Base-by-base conservation (phyloP, 2,113 vertebrate species). In the Alectura lathami region DNA sequence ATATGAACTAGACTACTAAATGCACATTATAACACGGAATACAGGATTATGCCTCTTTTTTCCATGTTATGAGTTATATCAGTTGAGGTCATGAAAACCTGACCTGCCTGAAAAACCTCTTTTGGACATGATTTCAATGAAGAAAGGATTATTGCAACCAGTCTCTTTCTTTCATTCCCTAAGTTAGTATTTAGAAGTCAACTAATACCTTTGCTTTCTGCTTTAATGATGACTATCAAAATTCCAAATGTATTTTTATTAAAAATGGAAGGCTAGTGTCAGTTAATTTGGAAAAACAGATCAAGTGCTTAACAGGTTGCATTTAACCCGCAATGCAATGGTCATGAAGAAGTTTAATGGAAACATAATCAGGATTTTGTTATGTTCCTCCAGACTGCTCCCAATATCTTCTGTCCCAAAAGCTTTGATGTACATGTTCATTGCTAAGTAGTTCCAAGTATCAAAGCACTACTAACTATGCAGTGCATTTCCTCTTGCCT, bases 401-500 rank as follows among this genome's bases (percentile, higher is more conserved):
- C 69, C 0, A 0, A 11, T 69, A 91, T 57, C 88, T 80, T 72
- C 59, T 51, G 92, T 83, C 92, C 89, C 0, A 0, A 82, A 85
- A 88, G 88, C 94, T 96, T 96, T 96, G 90, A 93, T 95, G 92
- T 96, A 57, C 82, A 76, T 30, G 68, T 86, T 88, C 83, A 63
- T 24, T 57, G 79, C 79, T 90, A 95, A 95, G 92, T 74, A 83
- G 85, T 86, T 86, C 76, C 13, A 15, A 88, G 83, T 45, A 96
- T 92, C 96, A 96, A 93, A 62, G 79, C 86, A 96, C 93, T 96
- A 94, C 92, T 85, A 95, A 91, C 69, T 83, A 80, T 63, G 87
- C 66, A 56, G 32, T 29, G 62, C 67, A 86, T 95, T 82, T 91
- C 54, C 83, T 70, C 89, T 66, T 0, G 0, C 45, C 79, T 92